Conservation (phyloP, 2,888 invertebrate species). For the Deilephila porcellus region DNA sequence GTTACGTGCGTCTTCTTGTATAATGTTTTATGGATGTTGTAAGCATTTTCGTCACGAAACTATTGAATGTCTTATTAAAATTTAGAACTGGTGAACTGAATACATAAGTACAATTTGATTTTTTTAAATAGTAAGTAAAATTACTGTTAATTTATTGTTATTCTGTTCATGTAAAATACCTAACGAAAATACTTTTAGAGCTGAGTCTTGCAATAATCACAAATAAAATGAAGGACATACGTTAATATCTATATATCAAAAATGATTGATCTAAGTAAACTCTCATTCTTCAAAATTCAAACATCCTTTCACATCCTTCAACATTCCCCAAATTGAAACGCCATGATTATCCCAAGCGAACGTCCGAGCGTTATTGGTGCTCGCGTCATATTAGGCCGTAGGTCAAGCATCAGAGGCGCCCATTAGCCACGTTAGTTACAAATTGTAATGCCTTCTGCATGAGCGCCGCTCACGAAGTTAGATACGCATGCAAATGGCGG, state of each 20-base stretch:
- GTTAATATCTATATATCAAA: no score
- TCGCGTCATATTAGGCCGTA: slow-evolving; percentile 29
- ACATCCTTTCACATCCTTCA: slow-evolving; percentile 6
- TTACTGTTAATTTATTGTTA: no score
- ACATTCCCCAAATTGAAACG: not conserved
- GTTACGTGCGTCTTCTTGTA: not conserved
- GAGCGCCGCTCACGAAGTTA: slow-evolving; percentile 39
- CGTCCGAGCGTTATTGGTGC: slow-evolving; percentile 31
- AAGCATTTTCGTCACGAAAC: not conserved
- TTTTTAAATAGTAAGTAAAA: no score
- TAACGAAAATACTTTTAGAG: no score
- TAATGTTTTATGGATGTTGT: not conserved
- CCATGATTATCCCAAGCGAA: not conserved
- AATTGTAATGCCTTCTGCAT: slow-evolving; percentile 46
- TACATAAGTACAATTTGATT: no score
- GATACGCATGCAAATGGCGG: slow-evolving; percentile 47
- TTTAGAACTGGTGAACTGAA: no score
- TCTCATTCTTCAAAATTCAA: slow-evolving; percentile 3
- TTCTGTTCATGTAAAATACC: no score
- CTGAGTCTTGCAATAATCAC: no score
- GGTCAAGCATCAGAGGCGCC: slow-evolving; percentile 31
- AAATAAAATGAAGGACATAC: no score
- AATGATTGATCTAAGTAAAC: not conserved
- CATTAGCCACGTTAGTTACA: slow-evolving; percentile 43
- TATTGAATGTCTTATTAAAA: no score